Percentiles rank a stretch among this genome's conserved stretches.
These are phyloP conservation scores for Rhynchomys soricoides DNA, from an alignment of 2,113 vertebrate genomes.

Conservation along the genomic window DNA sequence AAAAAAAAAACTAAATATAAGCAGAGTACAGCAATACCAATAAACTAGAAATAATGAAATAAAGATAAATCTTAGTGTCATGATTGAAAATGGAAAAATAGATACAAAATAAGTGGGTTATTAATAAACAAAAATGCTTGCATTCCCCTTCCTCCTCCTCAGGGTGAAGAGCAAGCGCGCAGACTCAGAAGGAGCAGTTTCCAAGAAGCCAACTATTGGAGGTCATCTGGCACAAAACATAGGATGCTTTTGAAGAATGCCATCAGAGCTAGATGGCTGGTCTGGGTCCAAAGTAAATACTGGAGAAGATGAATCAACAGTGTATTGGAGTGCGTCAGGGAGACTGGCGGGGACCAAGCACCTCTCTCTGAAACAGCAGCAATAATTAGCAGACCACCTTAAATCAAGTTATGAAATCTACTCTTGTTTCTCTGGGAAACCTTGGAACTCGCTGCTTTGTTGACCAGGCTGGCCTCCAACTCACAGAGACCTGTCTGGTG, in stretches of 20 bases:
- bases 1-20: neutral
- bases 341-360: neutral
- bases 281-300: conserved; percentile 74
- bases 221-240: conserved; percentile 59
- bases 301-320: conserved; percentile 62
- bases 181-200: conserved; percentile 61
- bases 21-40: neutral
- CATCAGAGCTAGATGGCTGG: conserved; percentile 68
- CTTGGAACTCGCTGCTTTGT: neutral
- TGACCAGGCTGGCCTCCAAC: neutral
- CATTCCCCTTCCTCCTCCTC: conserved; percentile 27
- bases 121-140: conserved; percentile 1
- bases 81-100: neutral
- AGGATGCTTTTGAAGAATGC: conserved; percentile 79
- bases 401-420: conserved; percentile 44
- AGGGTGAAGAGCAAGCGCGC: conserved; percentile 57
- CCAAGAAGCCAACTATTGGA: conserved; percentile 64
- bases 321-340: neutral
- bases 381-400: neutral
- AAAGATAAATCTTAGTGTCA: neutral
- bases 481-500: neutral
- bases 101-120: neutral
- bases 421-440: neutral
- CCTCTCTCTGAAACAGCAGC: neutral
- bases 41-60: neutral